Evolutionary conservation across 2,113 vertebrate species (phyloP), one percentile per base, ranked within the genome.

Genomic region (Typhlomys cinereus): DNA sequence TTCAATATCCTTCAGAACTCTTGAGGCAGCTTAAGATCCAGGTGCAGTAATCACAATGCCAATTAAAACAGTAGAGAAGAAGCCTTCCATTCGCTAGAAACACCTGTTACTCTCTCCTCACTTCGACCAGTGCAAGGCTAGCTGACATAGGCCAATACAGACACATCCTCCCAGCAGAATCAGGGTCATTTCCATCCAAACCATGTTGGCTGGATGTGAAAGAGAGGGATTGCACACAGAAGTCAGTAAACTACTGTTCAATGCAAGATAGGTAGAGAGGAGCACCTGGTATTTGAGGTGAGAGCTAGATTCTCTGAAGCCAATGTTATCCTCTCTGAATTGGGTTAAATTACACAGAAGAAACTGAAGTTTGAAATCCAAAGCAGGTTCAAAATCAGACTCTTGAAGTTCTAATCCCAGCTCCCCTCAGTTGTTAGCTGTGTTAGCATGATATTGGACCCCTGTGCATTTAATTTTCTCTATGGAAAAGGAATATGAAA

Each of bases 401-500:
- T 62, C 12, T 27, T 64, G 11, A 71, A n/a, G 18, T 92, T 94
- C 39, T 88, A 82, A 88, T 64, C 27, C 69, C 29, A 78, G 25
- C 15, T 61, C 6, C 7, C 12, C 34, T 88, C 13, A 11, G 4
- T 36, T 71, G 52, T 20, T 36, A 59, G 3, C 62, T 67, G 23
- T 46, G 36, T 90, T 67, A 57, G 36, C 41, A 91, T 76, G 41
- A 36, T 48, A 48, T n/a, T 67, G 84, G 48, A 62, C 5, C 7
- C 88, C 46, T 90, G 46, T 70, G 9, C n/a, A n/a, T 36, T 39
- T 62, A 84, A 39, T 1, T n/a, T 91, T 90, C 5, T 9, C 2
- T 92, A 36, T 69, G 1, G 21, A 66, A 78, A 94, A 78, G 52
- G 15, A 73, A 69, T 34, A 89, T 76, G 50, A 91, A 81, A 94